Percentiles rank a stretch among this genome's conserved stretches.
Conservation (phyloP, 2,797 vertebrate genomes). For the Sebastes taczanowskii region DNA sequence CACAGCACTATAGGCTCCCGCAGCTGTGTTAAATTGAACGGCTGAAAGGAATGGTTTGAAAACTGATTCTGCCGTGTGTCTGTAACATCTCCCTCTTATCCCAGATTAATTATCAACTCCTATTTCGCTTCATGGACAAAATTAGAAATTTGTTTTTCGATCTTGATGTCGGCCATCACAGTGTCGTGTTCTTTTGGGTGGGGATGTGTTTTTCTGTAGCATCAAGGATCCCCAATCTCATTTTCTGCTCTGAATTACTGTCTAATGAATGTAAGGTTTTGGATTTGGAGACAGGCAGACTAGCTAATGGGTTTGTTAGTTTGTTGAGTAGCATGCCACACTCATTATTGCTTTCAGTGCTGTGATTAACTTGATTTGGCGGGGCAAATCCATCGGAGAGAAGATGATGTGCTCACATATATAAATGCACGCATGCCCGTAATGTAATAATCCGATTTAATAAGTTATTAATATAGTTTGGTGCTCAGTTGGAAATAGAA, state of each 20-base stretch:
- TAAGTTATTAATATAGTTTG: conserved; percentile 83
- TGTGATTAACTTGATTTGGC: conserved; percentile 84
- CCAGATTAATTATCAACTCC: conserved; percentile 67
- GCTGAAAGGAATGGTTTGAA: conserved; percentile 34
- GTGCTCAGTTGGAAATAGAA: conserved; percentile 73
- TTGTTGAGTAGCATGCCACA: conserved; percentile 79
- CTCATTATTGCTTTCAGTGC: conserved; percentile 80
- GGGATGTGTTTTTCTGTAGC: conserved; percentile 65
- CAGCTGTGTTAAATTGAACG: conserved; percentile 33
- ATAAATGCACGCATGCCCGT: conserved; percentile 75
- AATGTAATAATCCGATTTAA: conserved; percentile 83
- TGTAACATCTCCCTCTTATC: conserved; percentile 48
- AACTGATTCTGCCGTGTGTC: conserved; percentile 37
- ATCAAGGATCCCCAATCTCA: conserved; percentile 78
- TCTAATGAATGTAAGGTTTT: conserved; percentile 84
- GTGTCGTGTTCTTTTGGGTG: conserved; percentile 29
- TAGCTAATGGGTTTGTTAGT: conserved; percentile 84
- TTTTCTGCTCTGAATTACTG: conserved; percentile 83
- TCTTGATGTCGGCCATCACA: conserved; percentile 55
- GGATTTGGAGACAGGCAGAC: conserved; percentile 77
- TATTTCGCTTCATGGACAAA: conserved; percentile 72
- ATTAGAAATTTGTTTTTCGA: conserved; percentile 73
- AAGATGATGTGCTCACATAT: conserved; percentile 76
- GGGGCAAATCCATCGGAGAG: conserved; percentile 77
- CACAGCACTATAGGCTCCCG: conserved; percentile 26